phyloP scores from a whole-genome alignment of 2,888 invertebrate genomes.

The Drosophila kuntzei region DNA sequence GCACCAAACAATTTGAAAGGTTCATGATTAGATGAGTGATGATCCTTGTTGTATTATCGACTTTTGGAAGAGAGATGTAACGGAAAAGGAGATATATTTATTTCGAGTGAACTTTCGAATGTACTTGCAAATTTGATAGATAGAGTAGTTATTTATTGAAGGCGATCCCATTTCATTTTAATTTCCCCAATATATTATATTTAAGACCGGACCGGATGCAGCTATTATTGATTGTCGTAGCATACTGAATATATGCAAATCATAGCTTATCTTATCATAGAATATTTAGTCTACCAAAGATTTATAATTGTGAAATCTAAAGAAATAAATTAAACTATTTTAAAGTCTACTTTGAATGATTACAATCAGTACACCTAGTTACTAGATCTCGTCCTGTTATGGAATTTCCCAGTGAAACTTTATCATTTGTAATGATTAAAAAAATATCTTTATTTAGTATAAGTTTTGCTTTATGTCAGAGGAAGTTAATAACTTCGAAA shows the following conservation, averaged over 20 bases:
- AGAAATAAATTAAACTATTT: slow-evolving; percentile 21
- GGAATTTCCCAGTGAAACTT: neutral
- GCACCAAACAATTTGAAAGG: neutral
- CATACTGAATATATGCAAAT: slow-evolving; percentile 7
- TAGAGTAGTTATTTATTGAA: neutral
- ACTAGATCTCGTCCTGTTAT: neutral
- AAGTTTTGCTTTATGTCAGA: neutral
- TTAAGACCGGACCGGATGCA: too few relatives aligned
- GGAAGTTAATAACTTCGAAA: neutral
- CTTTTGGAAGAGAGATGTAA: too few relatives aligned
- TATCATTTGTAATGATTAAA: too few relatives aligned
- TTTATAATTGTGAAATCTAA: slow-evolving; percentile 8
- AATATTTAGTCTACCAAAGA: neutral
- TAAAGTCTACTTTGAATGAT: slow-evolving; percentile 14
- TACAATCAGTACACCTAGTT: neutral
- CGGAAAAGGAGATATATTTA: too few relatives aligned
- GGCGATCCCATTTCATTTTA: neutral
- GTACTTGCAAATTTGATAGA: too few relatives aligned
- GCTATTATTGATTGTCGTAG: neutral
- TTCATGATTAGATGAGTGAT: neutral
- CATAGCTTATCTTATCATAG: slow-evolving; percentile 9
- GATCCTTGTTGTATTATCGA: too few relatives aligned
- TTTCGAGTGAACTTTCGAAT: too few relatives aligned
- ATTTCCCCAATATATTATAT: too few relatives aligned
- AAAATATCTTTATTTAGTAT: too few relatives aligned